These are phyloP conservation scores for Carapus acus DNA, from an alignment of 2,797 vertebrate genomes.

Conservation along the genomic window DNA sequence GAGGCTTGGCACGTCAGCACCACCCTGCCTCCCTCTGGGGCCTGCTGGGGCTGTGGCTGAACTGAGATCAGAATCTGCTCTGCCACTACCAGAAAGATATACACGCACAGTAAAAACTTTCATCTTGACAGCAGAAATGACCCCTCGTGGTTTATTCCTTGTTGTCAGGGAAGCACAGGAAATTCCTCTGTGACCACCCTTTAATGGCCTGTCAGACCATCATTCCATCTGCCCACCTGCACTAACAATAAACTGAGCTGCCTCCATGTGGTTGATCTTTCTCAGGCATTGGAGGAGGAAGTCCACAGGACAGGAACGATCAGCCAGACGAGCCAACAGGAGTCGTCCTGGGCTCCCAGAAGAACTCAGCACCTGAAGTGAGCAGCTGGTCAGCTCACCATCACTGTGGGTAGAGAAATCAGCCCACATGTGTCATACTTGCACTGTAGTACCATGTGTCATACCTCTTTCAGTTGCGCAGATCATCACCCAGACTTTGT, in stretches of 20 bases:
- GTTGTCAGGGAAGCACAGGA: too few species aligned
- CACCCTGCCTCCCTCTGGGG: conserved; percentile 53
- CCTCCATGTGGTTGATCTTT: conserved; percentile 75
- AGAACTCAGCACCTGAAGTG: conserved; percentile 76
- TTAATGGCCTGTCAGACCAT: too few species aligned
- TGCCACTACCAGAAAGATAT: conserved; percentile 34
- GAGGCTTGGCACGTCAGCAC: conserved; percentile 69
- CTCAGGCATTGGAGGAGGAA: conserved; percentile 74
- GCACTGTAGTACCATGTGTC: too few species aligned
- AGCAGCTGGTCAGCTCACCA: conserved; percentile 79
- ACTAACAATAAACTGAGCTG: conserved; percentile 66
- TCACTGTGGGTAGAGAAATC: conserved; percentile 56
- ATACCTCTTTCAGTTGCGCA: too few species aligned
- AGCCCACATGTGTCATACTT: background rate
- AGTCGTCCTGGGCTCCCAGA: conserved; percentile 74
- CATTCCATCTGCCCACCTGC: too few species aligned
- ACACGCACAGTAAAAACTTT: background rate
- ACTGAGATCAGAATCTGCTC: conserved; percentile 64
- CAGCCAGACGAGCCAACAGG: conserved; percentile 72
- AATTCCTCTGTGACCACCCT: too few species aligned
- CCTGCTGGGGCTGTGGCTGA: conserved; percentile 72
- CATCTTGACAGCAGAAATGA: too few species aligned
- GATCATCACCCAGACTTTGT: too few species aligned
- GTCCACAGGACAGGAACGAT: conserved; percentile 70
- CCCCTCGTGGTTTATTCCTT: too few species aligned